Conservation (phyloP, 1,140 invertebrate genomes). For the Temnothorax curvispinosus region DNA sequence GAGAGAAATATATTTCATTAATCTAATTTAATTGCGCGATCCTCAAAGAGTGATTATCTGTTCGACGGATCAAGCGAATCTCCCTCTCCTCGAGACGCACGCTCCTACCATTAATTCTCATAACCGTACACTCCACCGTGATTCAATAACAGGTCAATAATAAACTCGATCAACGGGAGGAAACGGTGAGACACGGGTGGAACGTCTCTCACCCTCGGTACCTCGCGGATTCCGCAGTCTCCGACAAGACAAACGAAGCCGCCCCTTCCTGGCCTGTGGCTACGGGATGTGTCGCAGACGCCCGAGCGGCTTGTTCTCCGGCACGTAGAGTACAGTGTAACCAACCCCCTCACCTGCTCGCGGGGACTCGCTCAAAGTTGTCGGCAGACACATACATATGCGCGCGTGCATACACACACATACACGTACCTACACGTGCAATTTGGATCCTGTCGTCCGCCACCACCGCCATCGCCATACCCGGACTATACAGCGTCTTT, state of each 20-base stretch:
- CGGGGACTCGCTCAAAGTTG: conserved; percentile 63
- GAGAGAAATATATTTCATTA: neutral
- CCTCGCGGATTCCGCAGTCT: conserved; percentile 57
- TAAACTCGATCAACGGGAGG: conserved; percentile 50
- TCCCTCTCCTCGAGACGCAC: neutral
- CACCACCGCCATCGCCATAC: neutral
- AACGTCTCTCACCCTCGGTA: neutral
- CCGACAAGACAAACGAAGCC: conserved; percentile 69
- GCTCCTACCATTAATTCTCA: conserved; percentile 5
- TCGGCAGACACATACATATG: neutral
- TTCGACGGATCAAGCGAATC: conserved; percentile 3
- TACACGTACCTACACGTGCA: neutral
- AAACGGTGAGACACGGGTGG: neutral
- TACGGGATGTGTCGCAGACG: conserved; percentile 67
- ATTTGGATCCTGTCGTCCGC: neutral
- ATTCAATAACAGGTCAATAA: conserved; percentile 54
- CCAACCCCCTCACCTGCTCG: conserved; percentile 34
- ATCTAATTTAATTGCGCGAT: neutral
- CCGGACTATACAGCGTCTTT: conserved; percentile 63
- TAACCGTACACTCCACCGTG: neutral
- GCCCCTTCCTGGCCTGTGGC: conserved; percentile 61
- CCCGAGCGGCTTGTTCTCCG: conserved; percentile 64
- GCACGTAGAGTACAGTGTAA: conserved; percentile 68
- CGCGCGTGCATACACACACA: neutral
- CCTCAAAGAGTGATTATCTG: neutral